phyloP scores from a whole-genome alignment of 2,888 invertebrate genomes.

The Nasonovia ribisnigri region DNA sequence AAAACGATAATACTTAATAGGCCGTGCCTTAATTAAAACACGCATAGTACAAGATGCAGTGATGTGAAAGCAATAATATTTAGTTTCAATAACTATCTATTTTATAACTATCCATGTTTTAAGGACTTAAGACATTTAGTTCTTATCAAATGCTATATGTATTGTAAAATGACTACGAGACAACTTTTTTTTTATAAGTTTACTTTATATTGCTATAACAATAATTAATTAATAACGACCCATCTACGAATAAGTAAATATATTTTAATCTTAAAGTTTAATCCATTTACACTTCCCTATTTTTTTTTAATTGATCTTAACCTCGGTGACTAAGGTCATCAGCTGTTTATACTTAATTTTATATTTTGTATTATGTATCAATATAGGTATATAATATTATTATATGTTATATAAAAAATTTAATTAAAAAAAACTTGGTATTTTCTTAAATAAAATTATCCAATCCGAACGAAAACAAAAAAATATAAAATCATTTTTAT shows the following conservation, averaged over 20 bases:
- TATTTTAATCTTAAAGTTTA: too few relatives aligned
- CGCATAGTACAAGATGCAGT: neutral
- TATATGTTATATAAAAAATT: neutral
- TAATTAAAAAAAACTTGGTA: neutral
- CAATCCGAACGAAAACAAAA: too few relatives aligned
- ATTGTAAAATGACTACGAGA: neutral
- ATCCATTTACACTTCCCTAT: too few relatives aligned
- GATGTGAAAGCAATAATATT: neutral
- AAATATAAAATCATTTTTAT: neutral
- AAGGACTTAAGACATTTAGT: neutral
- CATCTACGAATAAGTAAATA: too few relatives aligned
- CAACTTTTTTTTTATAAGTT: neutral
- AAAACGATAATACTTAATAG: constrained; percentile 6
- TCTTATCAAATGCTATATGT: neutral
- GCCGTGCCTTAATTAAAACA: neutral
- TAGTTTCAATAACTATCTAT: neutral
- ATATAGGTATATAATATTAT: neutral
- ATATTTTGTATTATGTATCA: too few relatives aligned
- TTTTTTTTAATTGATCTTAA: too few relatives aligned
- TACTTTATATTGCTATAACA: neutral
- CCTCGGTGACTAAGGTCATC: too few relatives aligned
- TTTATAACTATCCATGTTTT: neutral
- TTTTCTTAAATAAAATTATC: too few relatives aligned
- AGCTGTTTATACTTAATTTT: too few relatives aligned
- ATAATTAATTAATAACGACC: neutral